phyloP scores from a whole-genome alignment of 2,888 invertebrate species.

The Villa cingulata region DNA sequence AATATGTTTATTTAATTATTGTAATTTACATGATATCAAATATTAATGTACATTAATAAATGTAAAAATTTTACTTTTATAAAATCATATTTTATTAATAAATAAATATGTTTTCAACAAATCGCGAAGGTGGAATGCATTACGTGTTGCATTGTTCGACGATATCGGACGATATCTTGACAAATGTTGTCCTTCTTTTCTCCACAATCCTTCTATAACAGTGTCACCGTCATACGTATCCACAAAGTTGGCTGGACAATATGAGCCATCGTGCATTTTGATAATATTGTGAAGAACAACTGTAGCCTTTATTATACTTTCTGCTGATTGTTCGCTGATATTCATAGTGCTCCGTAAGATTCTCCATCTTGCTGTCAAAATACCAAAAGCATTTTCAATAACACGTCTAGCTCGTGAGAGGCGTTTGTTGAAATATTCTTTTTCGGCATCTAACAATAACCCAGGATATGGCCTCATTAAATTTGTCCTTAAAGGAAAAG shows the following conservation, averaged over 20 bases:
- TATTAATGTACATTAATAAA: too few species aligned
- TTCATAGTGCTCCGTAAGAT: neutral
- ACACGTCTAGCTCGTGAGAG: slow-evolving; percentile 11
- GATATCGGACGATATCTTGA: too few species aligned
- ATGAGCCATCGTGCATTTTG: neutral
- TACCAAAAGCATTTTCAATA: slow-evolving; percentile 13
- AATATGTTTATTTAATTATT: too few species aligned
- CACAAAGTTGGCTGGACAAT: neutral
- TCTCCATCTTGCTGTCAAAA: slow-evolving; percentile 4
- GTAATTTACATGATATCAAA: too few species aligned
- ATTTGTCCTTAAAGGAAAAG: neutral
- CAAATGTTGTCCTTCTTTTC: too few species aligned
- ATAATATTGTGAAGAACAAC: neutral
- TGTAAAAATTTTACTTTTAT: too few species aligned
- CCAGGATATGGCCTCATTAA: neutral
- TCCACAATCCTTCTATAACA: neutral
- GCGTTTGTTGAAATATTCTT: slow-evolving; percentile 6
- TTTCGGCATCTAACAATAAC: neutral
- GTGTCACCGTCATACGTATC: neutral
- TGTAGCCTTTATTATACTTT: neutral
- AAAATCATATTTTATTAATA: too few species aligned
- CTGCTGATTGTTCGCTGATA: neutral
- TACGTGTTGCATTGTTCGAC: too few species aligned
- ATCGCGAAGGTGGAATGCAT: too few species aligned
- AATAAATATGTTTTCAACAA: too few species aligned